Conservation (phyloP, 2,888 invertebrate genomes). For the Hyalella azteca region DNA sequence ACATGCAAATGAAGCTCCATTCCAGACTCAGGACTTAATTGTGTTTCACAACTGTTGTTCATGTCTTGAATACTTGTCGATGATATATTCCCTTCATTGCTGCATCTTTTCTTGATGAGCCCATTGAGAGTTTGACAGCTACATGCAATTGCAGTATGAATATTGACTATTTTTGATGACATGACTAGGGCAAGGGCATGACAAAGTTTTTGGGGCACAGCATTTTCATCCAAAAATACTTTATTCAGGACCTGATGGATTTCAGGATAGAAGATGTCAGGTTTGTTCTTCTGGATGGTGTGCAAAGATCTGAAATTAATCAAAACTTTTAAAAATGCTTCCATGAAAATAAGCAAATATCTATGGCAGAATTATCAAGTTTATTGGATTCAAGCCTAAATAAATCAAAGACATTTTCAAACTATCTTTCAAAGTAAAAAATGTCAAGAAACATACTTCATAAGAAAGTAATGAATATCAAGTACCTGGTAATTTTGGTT, state of each 20-base stretch:
- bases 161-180: background rate
- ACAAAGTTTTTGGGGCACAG: background rate
- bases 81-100: background rate
- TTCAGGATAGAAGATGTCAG: background rate
- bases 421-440: too few relatives aligned
- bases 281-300: background rate
- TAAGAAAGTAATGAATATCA: too few relatives aligned
- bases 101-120: background rate
- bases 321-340: too few relatives aligned
- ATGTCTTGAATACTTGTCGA: background rate
- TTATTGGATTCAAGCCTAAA: too few relatives aligned
- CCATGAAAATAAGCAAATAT: too few relatives aligned
- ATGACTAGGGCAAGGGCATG: background rate
- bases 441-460: too few relatives aligned
- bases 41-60: background rate
- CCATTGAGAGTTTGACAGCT: background rate
- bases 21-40: background rate
- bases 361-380: too few relatives aligned
- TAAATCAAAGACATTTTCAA: too few relatives aligned
- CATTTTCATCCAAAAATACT: background rate
- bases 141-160: background rate
- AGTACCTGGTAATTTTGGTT: background rate
- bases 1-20: background rate
- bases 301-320: background rate
- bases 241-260: background rate